Conservation (phyloP, 2,888 invertebrate genomes). For the Dryobotodes eremita region DNA sequence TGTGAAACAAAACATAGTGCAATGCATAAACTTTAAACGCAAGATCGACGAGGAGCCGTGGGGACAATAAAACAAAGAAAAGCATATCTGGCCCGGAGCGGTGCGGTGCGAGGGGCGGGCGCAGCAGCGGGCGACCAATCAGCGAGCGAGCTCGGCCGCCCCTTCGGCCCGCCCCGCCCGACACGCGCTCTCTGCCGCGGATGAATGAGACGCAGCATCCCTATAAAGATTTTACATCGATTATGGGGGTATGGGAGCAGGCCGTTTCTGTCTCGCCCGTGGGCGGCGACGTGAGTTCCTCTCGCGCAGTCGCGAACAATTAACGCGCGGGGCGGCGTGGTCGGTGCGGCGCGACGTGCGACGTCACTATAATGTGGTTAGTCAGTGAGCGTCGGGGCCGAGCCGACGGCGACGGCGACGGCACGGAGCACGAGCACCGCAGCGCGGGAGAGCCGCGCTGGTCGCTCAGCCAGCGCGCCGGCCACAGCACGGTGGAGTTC, state of each 20-base stretch:
- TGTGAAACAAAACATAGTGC: slow-evolving; percentile 90
- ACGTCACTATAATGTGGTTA: slow-evolving; percentile 92
- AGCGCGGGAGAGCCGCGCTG: slow-evolving; percentile 87
- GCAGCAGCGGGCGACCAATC: slow-evolving; percentile 70
- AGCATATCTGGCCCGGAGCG: slow-evolving; percentile 86
- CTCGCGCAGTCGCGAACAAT: slow-evolving; percentile 90
- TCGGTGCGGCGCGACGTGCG: slow-evolving; percentile 82
- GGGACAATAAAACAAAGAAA: slow-evolving; percentile 91
- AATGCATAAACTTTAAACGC: slow-evolving; percentile 91
- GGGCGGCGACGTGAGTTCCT: slow-evolving; percentile 83
- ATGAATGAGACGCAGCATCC: slow-evolving; percentile 88
- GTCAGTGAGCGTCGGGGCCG: slow-evolving; percentile 92
- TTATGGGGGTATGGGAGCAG: slow-evolving; percentile 85
- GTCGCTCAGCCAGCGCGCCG: slow-evolving; percentile 87
- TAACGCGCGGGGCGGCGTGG: slow-evolving; percentile 87
- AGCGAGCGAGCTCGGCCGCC: slow-evolving; percentile 69
- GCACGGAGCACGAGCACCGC: slow-evolving; percentile 84
- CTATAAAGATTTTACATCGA: slow-evolving; percentile 88
- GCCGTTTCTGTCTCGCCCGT: slow-evolving; percentile 85
- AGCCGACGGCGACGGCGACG: slow-evolving; percentile 90
- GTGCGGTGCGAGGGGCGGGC: slow-evolving; percentile 71
- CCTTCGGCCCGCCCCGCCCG: slow-evolving; percentile 76
- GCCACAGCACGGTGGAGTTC: slow-evolving; percentile 96
- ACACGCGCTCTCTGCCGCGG: slow-evolving; percentile 70
- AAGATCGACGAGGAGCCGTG: slow-evolving; percentile 89